These are phyloP conservation scores for Pocillopora verrucosa DNA, from an alignment of 64 coral and sea anemone species.

Conservation along the genomic window DNA sequence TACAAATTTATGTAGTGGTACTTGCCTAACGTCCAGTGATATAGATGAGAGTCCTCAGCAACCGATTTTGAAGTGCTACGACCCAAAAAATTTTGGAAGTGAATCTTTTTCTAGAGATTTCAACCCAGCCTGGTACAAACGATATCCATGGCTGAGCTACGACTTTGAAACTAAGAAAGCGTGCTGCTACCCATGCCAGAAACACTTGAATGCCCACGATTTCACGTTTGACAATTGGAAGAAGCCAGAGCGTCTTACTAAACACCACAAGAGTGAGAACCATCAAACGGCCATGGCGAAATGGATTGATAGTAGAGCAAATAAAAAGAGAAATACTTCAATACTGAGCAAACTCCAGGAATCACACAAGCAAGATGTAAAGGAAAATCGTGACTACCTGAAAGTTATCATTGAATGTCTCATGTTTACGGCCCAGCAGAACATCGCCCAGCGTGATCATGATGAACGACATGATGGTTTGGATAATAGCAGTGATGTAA, in stretches of 20 bases:
- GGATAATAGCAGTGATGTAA: background rate
- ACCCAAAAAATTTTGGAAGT: background rate
- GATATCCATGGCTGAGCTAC: too few species aligned
- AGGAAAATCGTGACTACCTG: conserved; percentile 46
- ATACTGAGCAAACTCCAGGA: conserved; percentile 37
- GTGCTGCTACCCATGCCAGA: too few species aligned
- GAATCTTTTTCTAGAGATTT: too few species aligned
- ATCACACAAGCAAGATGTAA: conserved; percentile 40
- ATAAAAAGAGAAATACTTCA: conserved; percentile 23
- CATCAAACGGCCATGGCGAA: conserved; percentile 38
- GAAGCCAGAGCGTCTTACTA: conserved; percentile 24
- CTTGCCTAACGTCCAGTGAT: too few species aligned
- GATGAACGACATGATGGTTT: conserved; percentile 39
- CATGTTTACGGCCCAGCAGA: conserved; percentile 46
- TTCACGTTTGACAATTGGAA: conserved; percentile 38
- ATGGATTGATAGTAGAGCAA: conserved; percentile 29
- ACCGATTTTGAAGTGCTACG: conserved; percentile 35
- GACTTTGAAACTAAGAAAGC: too few species aligned
- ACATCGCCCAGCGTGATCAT: conserved; percentile 35
- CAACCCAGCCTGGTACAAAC: too few species aligned
- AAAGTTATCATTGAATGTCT: conserved; percentile 38
- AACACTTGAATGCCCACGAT: too few species aligned
- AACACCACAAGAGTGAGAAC: conserved; percentile 30
- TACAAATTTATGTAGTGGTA: too few species aligned
- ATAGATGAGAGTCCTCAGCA: conserved; percentile 29